A percentile compares a stretch with the other conserved stretches of the same genome.
These are phyloP conservation scores for Anisognathus igniventris DNA, from an alignment of 2,797 vertebrate genomes.

Conservation along the genomic window DNA sequence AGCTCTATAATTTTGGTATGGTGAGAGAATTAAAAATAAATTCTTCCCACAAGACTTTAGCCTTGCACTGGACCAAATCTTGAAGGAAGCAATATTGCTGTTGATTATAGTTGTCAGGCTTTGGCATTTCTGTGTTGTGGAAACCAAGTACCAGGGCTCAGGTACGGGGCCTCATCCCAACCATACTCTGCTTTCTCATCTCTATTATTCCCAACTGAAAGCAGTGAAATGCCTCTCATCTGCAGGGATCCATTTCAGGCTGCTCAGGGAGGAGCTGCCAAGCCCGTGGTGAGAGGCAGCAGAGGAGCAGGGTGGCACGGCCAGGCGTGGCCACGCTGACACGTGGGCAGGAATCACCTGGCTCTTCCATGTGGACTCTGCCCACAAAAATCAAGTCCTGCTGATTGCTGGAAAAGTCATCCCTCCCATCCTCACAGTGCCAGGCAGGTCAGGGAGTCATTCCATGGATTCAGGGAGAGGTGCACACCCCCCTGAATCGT, in stretches of 20 bases:
- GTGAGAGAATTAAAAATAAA: conserved; percentile 15
- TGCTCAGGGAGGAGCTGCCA: not conserved
- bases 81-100: not conserved
- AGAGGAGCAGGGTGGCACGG: accelerated
- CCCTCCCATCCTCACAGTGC: accelerated
- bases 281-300: accelerated
- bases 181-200: not conserved
- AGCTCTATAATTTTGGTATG: not conserved
- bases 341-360: not conserved
- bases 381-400: accelerated
- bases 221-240: not conserved
- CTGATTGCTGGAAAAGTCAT: not conserved
- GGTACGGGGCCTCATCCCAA: not conserved
- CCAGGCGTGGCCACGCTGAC: not conserved
- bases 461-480: not conserved
- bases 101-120: not conserved
- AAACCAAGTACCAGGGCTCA: not conserved
- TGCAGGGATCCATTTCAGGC: not conserved
- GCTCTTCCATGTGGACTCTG: not conserved
- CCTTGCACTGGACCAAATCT: not conserved
- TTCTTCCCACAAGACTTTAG: conserved; percentile 1
- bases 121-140: not conserved
- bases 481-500: accelerated
- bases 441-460: accelerated
- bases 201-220: not conserved